Evolutionary conservation across 2,888 invertebrate genomes (phyloP).

Genomic region (Myopa testacea): DNA sequence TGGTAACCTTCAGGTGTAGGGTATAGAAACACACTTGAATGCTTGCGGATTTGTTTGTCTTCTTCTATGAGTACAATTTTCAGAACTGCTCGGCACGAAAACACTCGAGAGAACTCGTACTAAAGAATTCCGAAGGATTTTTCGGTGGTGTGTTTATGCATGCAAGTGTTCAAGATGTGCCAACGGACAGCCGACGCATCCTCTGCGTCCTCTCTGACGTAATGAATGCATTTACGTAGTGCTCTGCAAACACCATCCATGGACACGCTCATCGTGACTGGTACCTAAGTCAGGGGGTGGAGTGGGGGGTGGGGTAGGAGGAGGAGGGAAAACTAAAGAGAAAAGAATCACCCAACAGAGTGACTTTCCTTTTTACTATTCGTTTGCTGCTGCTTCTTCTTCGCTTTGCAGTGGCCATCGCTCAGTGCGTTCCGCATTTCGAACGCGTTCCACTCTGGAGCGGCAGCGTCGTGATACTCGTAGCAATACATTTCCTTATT

Average conservation of each 20-base stretch:
- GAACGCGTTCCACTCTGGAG: constrained; percentile 16
- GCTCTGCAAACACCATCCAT: not conserved
- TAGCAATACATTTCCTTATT: constrained; percentile 38
- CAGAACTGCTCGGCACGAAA: not conserved
- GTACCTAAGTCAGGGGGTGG: too few species aligned
- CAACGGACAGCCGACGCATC: not conserved
- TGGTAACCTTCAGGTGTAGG: too few species aligned
- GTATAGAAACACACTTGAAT: too few species aligned
- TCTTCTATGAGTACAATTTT: not conserved
- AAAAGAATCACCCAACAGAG: constrained; percentile 11
- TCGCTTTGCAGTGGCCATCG: not conserved
- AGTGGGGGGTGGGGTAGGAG: too few species aligned
- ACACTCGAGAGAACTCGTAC: not conserved
- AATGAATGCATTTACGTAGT: not conserved
- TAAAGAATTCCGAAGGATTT: too few species aligned
- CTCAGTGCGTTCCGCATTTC: constrained; percentile 11
- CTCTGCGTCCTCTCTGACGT: not conserved
- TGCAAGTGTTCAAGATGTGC: not conserved
- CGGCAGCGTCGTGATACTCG: constrained; percentile 23
- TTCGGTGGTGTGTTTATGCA: not conserved
- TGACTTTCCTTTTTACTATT: not conserved
- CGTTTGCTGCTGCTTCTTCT: not conserved
- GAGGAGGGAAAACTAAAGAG: not conserved
- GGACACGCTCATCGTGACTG: not conserved
- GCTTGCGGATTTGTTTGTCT: too few species aligned